A percentile compares a stretch with the other conserved stretches of the same genome.
These are phyloP conservation scores for Zophobas atratus DNA, from an alignment of 1,140 invertebrate species.

Conservation along the genomic window DNA sequence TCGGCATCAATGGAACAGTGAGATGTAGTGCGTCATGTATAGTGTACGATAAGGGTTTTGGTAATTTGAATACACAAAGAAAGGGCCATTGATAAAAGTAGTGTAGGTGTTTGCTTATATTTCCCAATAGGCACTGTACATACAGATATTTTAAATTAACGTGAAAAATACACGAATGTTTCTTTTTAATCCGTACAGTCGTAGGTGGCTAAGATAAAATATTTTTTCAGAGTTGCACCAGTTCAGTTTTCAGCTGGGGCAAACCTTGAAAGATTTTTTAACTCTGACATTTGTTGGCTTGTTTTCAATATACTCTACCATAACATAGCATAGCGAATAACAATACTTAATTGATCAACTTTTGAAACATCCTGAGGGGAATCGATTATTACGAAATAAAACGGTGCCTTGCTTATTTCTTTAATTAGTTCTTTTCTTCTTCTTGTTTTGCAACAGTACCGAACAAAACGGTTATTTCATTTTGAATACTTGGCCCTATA, in stretches of 20 bases:
- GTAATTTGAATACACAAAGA: too few species aligned
- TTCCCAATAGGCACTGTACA: too few species aligned
- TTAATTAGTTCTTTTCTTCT: background rate
- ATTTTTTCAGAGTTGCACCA: background rate
- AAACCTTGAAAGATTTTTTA: conserved; percentile 16
- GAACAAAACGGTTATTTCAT: conserved; percentile 19
- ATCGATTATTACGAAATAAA: conserved; percentile 42
- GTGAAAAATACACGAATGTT: too few species aligned
- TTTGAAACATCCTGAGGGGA: conserved; percentile 31
- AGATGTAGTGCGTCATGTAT: too few species aligned
- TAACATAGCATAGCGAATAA: background rate
- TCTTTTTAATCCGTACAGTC: too few species aligned
- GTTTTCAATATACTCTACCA: background rate
- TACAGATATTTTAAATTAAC: too few species aligned
- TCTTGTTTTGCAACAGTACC: background rate
- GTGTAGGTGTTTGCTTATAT: too few species aligned
- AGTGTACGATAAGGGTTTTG: too few species aligned
- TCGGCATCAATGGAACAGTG: too few species aligned
- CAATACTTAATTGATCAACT: conserved; percentile 20
- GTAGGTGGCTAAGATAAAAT: background rate
- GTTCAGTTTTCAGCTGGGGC: conserved; percentile 13
- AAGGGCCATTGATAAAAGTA: too few species aligned
- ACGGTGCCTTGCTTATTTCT: background rate
- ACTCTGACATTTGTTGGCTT: background rate
- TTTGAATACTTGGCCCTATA: conserved; percentile 33